Conservation (phyloP, 2,888 invertebrate species). For the Netelia fuscicornis region DNA sequence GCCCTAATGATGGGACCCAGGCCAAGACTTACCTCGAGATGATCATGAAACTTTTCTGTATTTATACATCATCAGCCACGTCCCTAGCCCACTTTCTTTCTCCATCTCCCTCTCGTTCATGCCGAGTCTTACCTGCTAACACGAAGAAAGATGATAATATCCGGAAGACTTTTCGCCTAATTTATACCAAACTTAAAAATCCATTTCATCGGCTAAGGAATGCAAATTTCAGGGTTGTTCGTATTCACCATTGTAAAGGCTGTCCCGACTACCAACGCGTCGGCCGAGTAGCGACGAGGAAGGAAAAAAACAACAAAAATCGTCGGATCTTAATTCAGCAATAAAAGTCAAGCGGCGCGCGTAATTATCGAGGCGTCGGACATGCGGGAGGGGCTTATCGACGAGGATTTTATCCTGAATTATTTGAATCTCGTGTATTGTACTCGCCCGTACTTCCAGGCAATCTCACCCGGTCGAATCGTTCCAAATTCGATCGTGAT, state of each 20-base stretch:
- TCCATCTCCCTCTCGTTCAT: background rate
- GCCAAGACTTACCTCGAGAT: slow-evolving; percentile 33
- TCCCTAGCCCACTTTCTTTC: slow-evolving; percentile 5
- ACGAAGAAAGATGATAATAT: slow-evolving; percentile 32
- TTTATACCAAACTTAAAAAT: slow-evolving; percentile 34
- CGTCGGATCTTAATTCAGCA: slow-evolving; percentile 18
- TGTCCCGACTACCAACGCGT: background rate
- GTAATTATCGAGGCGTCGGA: slow-evolving; percentile 2
- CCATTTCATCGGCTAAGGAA: slow-evolving; percentile 14
- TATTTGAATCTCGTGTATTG: no score
- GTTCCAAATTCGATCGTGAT: background rate
- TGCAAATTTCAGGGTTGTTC: background rate
- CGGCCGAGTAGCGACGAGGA: slow-evolving; percentile 1
- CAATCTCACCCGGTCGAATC: background rate
- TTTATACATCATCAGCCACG: slow-evolving; percentile 24
- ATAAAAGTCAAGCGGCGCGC: slow-evolving; percentile 23
- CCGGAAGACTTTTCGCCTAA: slow-evolving; percentile 27
- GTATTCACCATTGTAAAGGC: background rate
- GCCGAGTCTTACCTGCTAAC: slow-evolving; percentile 32
- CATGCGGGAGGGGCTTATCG: slow-evolving; percentile 10
- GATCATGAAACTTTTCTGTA: slow-evolving; percentile 45
- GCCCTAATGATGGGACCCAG: slow-evolving; percentile 52
- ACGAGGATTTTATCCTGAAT: slow-evolving; percentile 11
- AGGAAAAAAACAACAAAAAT: background rate
- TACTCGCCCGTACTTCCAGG: background rate